Percentiles rank a stretch among this genome's conserved stretches.
Conservation (phyloP, 2,797 vertebrate genomes). For the Liasis olivaceus region DNA sequence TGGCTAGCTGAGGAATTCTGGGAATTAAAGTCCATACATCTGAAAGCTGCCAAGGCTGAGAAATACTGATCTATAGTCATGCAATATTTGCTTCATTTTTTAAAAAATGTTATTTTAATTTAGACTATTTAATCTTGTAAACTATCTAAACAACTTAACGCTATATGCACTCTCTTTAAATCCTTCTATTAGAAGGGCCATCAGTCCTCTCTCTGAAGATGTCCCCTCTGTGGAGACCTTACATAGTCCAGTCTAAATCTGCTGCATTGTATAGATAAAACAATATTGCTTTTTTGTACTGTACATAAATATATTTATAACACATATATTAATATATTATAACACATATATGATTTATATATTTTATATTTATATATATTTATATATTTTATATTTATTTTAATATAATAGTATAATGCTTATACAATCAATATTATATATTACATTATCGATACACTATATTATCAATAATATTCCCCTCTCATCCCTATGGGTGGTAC, state of each 20-base stretch:
- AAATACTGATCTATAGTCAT: neutral
- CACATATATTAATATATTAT: too few relatives aligned
- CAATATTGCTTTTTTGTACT: neutral
- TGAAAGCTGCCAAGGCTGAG: neutral
- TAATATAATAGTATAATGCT: too few relatives aligned
- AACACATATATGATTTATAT: too few relatives aligned
- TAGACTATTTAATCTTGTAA: neutral
- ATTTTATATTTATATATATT: too few relatives aligned
- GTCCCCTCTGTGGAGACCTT: neutral
- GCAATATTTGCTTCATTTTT: neutral
- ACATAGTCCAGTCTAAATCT: neutral
- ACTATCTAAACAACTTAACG: neutral
- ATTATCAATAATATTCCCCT: too few relatives aligned
- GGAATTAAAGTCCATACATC: neutral
- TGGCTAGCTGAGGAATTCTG: neutral
- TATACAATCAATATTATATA: too few relatives aligned
- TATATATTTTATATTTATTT: too few relatives aligned
- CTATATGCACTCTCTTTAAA: neutral
- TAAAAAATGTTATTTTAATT: neutral
- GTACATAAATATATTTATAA: too few relatives aligned
- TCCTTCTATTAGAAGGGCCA: neutral
- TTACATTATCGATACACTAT: too few relatives aligned
- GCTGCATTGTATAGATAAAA: neutral
- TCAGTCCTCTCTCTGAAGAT: neutral
- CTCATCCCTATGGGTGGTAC: too few relatives aligned